phyloP scores from a whole-genome alignment of 2,797 vertebrate genomes.

The Dipus sagitta region DNA sequence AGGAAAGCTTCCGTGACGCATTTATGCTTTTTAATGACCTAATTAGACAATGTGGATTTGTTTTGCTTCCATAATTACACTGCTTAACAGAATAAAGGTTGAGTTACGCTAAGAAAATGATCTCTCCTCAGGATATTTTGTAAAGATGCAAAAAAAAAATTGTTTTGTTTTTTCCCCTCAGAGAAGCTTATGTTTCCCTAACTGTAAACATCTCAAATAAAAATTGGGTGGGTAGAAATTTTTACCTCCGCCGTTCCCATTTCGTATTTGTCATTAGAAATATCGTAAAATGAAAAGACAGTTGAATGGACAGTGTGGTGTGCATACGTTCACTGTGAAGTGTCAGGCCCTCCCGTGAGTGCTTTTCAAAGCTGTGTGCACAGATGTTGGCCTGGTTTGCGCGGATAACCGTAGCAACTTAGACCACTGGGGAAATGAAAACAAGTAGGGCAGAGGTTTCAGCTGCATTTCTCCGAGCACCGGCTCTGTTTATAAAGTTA shows the following conservation, averaged over 20 bases:
- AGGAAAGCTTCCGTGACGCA: constrained; percentile 73
- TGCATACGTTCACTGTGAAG: neutral
- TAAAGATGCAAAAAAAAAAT: constrained; percentile 62
- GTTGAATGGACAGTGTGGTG: neutral
- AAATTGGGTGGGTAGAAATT: neutral
- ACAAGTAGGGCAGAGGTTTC: constrained; percentile 1
- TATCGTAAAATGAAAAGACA: neutral
- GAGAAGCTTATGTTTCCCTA: constrained; percentile 52
- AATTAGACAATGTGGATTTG: constrained; percentile 78
- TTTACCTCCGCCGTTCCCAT: neutral
- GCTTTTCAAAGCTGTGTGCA: neutral
- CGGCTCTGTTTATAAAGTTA: neutral
- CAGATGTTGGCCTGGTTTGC: neutral
- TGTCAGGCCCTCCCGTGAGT: neutral
- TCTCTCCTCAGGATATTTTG: constrained; percentile 62
- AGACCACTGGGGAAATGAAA: constrained; percentile 10
- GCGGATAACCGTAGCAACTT: neutral
- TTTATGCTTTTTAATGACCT: constrained; percentile 77
- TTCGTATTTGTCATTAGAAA: neutral
- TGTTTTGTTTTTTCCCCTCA: constrained; percentile 1
- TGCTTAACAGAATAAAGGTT: constrained; percentile 74
- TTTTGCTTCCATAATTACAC: constrained; percentile 78
- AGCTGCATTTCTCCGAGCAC: neutral
- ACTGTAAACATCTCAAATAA: constrained; percentile 25
- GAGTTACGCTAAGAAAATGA: constrained; percentile 63